phyloP scores from a whole-genome alignment of 2,113 vertebrate genomes.

The Ovibos moschatus region DNA sequence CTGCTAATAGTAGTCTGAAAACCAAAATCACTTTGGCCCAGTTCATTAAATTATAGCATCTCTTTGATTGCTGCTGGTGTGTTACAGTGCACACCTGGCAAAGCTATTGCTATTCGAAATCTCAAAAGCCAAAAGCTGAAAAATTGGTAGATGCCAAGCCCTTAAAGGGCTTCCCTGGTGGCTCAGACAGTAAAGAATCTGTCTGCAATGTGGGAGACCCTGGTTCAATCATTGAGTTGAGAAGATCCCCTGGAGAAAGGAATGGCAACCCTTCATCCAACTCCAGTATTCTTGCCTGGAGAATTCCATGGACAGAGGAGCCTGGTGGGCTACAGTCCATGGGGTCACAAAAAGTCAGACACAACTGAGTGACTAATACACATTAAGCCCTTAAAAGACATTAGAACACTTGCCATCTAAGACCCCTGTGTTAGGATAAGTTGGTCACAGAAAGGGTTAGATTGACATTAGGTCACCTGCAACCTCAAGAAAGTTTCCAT shows the following conservation, averaged over 20 bases:
- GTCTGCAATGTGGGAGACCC: not conserved
- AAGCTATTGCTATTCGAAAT: not conserved
- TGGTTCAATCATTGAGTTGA: not conserved
- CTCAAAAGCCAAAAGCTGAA: not conserved
- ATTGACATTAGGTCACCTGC: not conserved
- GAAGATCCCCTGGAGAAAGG: not conserved
- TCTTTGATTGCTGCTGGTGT: not conserved
- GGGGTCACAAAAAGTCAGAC: not conserved
- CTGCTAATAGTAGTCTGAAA: not conserved
- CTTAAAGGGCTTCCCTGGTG: not conserved
- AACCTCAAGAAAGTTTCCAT: not conserved
- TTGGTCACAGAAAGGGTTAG: not conserved
- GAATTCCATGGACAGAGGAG: not conserved
- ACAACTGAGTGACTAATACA: not conserved
- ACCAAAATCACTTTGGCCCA: not conserved
- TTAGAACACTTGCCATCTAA: not conserved
- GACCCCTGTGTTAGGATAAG: not conserved
- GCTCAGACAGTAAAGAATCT: not conserved
- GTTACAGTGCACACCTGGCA: not conserved
- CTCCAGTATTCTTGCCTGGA: not conserved
- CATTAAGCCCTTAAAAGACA: not conserved
- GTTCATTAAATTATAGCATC: not conserved
- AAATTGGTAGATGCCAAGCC: not conserved
- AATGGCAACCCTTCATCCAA: not conserved
- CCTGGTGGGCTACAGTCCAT: not conserved